Evolutionary conservation across 2,113 vertebrate genomes (phyloP).

Genomic region (Tychaedon coryphoeus): DNA sequence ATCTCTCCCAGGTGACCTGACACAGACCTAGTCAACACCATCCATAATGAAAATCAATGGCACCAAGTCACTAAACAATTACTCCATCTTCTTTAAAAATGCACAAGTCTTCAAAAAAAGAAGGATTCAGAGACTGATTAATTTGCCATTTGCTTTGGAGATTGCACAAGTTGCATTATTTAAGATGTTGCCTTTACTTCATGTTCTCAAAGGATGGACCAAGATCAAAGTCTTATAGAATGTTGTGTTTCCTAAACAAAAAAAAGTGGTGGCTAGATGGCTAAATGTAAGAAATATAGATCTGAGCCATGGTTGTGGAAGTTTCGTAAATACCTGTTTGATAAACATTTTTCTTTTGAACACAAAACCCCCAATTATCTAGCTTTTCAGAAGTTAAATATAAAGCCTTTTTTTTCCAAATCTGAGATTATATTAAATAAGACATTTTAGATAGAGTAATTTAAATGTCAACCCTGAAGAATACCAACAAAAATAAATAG

Average conservation of each 20-base stretch:
- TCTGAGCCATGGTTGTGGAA: neutral
- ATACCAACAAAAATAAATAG: neutral
- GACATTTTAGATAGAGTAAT: neutral
- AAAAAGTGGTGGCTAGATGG: neutral
- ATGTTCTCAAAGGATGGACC: slow-evolving; percentile 37
- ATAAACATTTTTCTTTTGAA: neutral
- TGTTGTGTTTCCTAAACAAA: neutral
- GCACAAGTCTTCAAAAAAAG: slow-evolving; percentile 75
- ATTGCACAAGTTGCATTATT: slow-evolving; percentile 78
- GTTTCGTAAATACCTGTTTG: neutral
- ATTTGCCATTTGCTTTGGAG: slow-evolving; percentile 77
- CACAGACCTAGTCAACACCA: slow-evolving; percentile 73
- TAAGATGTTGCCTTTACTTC: slow-evolving; percentile 58
- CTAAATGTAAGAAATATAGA: slow-evolving; percentile 21
- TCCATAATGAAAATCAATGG: slow-evolving; percentile 88
- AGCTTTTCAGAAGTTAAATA: neutral
- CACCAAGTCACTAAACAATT: slow-evolving; percentile 85
- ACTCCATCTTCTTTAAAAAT: slow-evolving; percentile 83
- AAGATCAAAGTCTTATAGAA: slow-evolving; percentile 63
- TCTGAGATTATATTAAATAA: neutral
- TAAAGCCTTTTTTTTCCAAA: too few relatives aligned
- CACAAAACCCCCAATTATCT: accelerated
- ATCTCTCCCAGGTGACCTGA: slow-evolving; percentile 77
- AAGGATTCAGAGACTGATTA: slow-evolving; percentile 80
- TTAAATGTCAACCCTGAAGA: neutral